Evolutionary conservation across 1,140 invertebrate genomes (phyloP), one percentile per base, ranked within the genome.

Genomic region (Cydia fagiglandana): DNA sequence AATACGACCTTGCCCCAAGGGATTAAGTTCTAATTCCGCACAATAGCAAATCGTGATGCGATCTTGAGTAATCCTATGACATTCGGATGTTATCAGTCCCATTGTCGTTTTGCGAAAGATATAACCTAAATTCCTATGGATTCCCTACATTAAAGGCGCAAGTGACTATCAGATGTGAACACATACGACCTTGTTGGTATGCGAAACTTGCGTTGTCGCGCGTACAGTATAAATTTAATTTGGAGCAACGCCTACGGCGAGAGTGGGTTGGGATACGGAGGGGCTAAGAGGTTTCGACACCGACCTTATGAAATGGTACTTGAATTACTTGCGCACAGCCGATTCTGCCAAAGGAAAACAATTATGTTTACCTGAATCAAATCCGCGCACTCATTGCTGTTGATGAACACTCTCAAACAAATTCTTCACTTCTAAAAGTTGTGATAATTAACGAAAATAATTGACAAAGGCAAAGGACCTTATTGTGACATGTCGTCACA

Each of bases 211-310:
- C 81, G 80, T 84, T 84, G 83, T 85, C 81, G 79, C 80, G 30
- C 56, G 66, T 70, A 84, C 83, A 82, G 82, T 85, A 85, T 83
- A 64, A 83, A 82, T 82, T 85, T 83, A 82, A 81, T 85, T 80
- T 85, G 78, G 79, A 79, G 78, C 81, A 82, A 20, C 78, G 81
- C 79, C 80, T 77, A 82, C 81, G 79, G 76, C 24, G 73, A 66
- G 76, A 79, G 81, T 83, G 83, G 82, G 83, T 41, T 73, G 64
- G 66, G 78, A 64, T 66, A 76, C 73, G 76, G 53, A 74, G 73
- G 68, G 76, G 76, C 75, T 79, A 77, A 77, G 75, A 73, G 74
- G 34, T 73, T 77, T 73, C 76, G 64, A 68, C 28, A 73, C 68
- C n/a, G n/a, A 68, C 13, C 64, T 30, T 68, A 70, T 70, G 66